Percentiles rank a stretch among this genome's conserved stretches.
These are phyloP conservation scores for Apogon talboti DNA, from an alignment of 2,797 vertebrate genomes.

Conservation along the genomic window DNA sequence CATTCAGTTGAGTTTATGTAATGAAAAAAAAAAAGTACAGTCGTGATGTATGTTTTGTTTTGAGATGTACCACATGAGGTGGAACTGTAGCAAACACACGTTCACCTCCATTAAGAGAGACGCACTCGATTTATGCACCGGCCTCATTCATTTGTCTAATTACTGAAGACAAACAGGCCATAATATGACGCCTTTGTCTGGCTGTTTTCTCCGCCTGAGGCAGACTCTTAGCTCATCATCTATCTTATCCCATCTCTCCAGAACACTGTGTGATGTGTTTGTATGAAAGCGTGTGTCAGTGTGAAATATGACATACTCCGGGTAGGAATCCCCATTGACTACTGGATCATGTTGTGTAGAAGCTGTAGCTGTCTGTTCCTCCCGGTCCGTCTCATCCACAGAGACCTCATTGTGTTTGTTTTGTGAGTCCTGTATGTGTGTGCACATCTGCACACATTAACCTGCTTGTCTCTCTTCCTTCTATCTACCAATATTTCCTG, in stretches of 20 bases:
- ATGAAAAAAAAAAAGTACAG: too few relatives aligned
- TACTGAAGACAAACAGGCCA: constrained; percentile 17
- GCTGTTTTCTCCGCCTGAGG: constrained; percentile 10
- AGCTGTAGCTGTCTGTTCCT: constrained; percentile 31
- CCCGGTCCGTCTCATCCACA: constrained; percentile 47
- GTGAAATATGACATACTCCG: constrained; percentile 70
- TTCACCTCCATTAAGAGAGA: not conserved
- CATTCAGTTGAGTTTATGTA: constrained; percentile 4
- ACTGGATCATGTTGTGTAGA: constrained; percentile 55
- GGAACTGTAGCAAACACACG: not conserved
- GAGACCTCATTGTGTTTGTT: constrained; percentile 62
- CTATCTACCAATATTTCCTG: constrained; percentile 22
- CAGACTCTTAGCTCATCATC: constrained; percentile 29
- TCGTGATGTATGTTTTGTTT: not conserved
- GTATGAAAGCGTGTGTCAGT: constrained; percentile 36
- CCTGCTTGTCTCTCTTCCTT: constrained; percentile 8
- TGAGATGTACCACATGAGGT: too few relatives aligned
- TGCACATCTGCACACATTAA: constrained; percentile 7
- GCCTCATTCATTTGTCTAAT: constrained; percentile 34
- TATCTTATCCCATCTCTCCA: constrained; percentile 29
- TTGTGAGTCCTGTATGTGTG: not conserved
- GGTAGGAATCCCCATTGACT: constrained; percentile 67
- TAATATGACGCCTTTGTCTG: constrained; percentile 20
- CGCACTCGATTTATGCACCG: constrained; percentile 14
- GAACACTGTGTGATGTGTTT: constrained; percentile 30